Conservation (phyloP, 2,113 vertebrate genomes). For the Oreochromis niloticus region DNA sequence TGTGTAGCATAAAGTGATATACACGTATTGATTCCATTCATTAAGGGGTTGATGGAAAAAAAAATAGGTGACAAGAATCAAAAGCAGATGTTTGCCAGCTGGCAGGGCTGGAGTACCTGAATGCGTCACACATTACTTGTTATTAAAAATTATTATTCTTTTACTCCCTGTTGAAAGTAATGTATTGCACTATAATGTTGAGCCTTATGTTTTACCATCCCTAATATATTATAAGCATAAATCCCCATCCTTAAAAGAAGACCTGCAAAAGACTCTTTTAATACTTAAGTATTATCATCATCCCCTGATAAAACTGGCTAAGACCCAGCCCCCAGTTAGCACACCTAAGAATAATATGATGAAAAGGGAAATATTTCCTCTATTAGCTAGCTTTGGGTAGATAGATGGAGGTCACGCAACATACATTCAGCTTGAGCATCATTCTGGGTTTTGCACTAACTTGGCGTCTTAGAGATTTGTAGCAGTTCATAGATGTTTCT, state of each 20-base stretch:
- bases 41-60: background rate
- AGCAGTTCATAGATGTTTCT: background rate
- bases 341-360: background rate
- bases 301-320: background rate
- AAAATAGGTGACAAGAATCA: slow-evolving; percentile 16
- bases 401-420: background rate
- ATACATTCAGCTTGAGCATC: background rate
- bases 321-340: background rate
- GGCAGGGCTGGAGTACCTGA: background rate
- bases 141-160: background rate
- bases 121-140: background rate
- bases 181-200: background rate
- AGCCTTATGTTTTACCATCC: background rate
- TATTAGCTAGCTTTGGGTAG: background rate
- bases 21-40: background rate
- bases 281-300: background rate
- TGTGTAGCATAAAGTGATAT: background rate
- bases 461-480: background rate
- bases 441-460: background rate
- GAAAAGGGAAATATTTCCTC: background rate
- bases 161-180: background rate
- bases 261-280: background rate
- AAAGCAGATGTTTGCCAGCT: slow-evolving; percentile 10
- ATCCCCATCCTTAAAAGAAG: background rate
- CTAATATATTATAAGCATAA: background rate